phyloP scores from a whole-genome alignment of 2,888 invertebrate species.

The Petrolisthes manimaculis region DNA sequence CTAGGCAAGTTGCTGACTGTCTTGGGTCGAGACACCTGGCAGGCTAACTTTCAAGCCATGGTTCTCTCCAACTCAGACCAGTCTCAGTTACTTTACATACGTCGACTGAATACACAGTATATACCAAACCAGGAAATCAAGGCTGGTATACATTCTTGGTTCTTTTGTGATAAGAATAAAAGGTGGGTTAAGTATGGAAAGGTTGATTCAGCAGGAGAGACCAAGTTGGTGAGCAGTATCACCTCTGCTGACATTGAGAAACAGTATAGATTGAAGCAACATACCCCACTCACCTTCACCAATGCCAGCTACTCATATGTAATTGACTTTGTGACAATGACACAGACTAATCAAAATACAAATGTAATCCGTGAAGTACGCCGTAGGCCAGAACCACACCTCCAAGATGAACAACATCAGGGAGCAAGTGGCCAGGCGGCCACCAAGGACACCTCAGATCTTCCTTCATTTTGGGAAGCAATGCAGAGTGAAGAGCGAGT shows the following conservation, averaged over 20 bases:
- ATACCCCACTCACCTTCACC: constrained; percentile 29
- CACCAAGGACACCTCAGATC: background rate
- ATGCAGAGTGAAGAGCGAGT: constrained; percentile 52
- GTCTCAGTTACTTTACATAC: constrained; percentile 35
- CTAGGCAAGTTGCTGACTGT: constrained; percentile 14
- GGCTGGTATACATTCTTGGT: constrained; percentile 33
- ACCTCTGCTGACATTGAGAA: constrained; percentile 51
- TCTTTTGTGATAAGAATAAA: constrained; percentile 39
- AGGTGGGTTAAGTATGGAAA: constrained; percentile 58
- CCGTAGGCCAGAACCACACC: constrained; percentile 45
- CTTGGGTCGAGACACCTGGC: constrained; percentile 50
- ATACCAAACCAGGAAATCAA: background rate
- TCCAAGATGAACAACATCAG: background rate
- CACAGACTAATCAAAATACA: constrained; percentile 40
- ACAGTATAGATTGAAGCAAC: constrained; percentile 10
- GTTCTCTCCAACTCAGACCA: constrained; percentile 30
- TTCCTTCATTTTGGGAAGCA: constrained; percentile 46
- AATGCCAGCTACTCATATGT: constrained; percentile 30
- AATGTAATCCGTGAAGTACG: constrained; percentile 29
- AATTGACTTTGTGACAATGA: constrained; percentile 44
- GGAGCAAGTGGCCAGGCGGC: background rate
- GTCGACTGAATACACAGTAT: constrained; percentile 38
- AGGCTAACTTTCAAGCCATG: constrained; percentile 56
- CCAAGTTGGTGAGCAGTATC: constrained; percentile 28
- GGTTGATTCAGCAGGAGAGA: constrained; percentile 41